These are phyloP conservation scores for Sinopyrophorus schimmeli DNA, from an alignment of 2,888 invertebrate genomes.

Conservation along the genomic window DNA sequence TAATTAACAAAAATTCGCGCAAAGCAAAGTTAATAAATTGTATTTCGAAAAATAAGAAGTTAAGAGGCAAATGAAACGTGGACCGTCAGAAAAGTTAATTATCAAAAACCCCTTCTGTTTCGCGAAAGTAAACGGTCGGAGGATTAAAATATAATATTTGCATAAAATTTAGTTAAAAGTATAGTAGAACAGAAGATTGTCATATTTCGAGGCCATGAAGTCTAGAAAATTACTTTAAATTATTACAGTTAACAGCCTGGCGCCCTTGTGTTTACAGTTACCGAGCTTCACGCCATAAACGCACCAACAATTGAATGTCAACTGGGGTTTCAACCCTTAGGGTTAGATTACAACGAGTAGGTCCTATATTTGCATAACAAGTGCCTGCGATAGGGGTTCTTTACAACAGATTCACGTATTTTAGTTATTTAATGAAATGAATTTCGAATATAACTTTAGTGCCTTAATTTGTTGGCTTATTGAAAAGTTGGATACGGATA, in stretches of 20 bases:
- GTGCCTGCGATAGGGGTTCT: constrained; percentile 31
- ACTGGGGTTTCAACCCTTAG: constrained; percentile 35
- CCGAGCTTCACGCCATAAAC: constrained; percentile 39
- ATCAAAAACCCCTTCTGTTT: no score
- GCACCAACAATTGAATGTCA: constrained; percentile 42
- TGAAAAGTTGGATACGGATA: constrained; percentile 18
- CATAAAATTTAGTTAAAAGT: constrained; percentile 27
- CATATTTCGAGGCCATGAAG: constrained; percentile 35
- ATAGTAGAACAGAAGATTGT: constrained; percentile 32
- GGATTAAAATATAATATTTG: constrained; percentile 26
- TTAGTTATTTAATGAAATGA: constrained; percentile 33
- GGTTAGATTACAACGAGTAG: constrained; percentile 38
- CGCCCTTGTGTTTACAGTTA: constrained; percentile 36
- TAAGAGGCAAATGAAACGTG: no score
- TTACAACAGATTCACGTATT: constrained; percentile 29
- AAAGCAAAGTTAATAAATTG: no score
- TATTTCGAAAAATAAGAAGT: no score
- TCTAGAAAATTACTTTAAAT: constrained; percentile 37
- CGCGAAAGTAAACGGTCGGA: no score
- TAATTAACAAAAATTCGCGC: no score
- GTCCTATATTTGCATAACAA: constrained; percentile 41
- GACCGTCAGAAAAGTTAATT: no score
- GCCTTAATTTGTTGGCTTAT: constrained; percentile 15
- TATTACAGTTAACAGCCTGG: constrained; percentile 37
- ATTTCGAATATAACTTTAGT: constrained; percentile 26